Evolutionary conservation across 2,113 vertebrate genomes (phyloP).

Genomic region (Amphilophus citrinellus): DNA sequence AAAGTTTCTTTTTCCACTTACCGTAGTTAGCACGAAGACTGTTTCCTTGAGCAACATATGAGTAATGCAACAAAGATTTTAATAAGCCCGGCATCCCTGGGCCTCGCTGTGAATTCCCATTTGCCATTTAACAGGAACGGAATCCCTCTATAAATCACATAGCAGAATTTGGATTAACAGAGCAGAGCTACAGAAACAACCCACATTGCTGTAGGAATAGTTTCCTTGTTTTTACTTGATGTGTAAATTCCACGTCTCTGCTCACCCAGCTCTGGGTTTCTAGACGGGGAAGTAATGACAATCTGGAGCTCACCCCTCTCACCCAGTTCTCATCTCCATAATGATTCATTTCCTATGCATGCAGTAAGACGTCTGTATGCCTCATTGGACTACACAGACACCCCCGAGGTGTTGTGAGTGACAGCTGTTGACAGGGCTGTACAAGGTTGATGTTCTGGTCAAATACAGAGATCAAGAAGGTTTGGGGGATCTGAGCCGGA

Average conservation of each 20-base stretch:
- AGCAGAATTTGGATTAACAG: conserved; percentile 50
- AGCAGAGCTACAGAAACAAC: conserved; percentile 33
- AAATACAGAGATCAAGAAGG: conserved; percentile 36
- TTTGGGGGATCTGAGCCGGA: conserved; percentile 23
- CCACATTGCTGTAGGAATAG: conserved; percentile 28
- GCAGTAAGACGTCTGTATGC: conserved; percentile 28
- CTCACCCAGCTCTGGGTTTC: conserved; percentile 2
- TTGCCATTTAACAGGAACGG: conserved; percentile 44
- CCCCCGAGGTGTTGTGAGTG: conserved; percentile 43
- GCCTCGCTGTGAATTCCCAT: conserved; percentile 57
- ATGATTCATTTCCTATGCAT: conserved; percentile 63
- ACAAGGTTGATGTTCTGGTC: conserved; percentile 32
- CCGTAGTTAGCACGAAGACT: not conserved
- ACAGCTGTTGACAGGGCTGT: conserved; percentile 22
- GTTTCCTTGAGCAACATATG: conserved; percentile 48
- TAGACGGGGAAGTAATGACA: conserved; percentile 34
- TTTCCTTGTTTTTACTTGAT: conserved; percentile 35
- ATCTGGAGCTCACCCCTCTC: conserved; percentile 30
- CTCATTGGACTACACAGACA: conserved; percentile 34
- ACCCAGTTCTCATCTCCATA: conserved; percentile 50
- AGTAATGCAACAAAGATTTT: conserved; percentile 64
- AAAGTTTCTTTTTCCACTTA: not conserved
- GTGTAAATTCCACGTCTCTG: conserved; percentile 49
- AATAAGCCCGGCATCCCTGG: conserved; percentile 44
- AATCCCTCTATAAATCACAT: conserved; percentile 73